These are phyloP conservation scores for Auanema sp. DNA, from an alignment of 2,888 invertebrate species.

Conservation along the genomic window DNA sequence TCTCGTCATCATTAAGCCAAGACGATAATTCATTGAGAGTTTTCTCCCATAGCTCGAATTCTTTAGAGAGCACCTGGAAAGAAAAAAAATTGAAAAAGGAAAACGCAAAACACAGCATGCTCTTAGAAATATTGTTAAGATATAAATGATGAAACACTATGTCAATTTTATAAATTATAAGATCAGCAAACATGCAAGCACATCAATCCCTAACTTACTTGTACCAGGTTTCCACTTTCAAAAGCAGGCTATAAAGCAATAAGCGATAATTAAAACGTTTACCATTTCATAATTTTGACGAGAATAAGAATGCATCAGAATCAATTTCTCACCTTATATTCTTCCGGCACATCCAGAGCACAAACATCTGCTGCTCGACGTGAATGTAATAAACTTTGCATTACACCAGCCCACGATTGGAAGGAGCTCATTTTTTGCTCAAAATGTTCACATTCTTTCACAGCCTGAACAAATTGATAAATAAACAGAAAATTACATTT, in stretches of 20 bases:
- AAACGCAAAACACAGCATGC: conserved; percentile 6
- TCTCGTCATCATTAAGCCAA: conserved; percentile 33
- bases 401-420: conserved; percentile 76
- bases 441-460: conserved; percentile 51
- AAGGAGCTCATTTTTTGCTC: conserved; percentile 65
- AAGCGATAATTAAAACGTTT: conserved; percentile 1
- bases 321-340: conserved; percentile 67
- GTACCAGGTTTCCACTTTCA: conserved; percentile 17
- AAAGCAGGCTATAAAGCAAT: conserved; percentile 18
- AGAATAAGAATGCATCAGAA: not conserved
- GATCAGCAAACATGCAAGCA: not conserved
- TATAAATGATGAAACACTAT: not conserved
- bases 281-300: conserved; percentile 1
- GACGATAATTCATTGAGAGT: conserved; percentile 51
- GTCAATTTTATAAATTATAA: not conserved
- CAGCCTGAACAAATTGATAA: conserved; percentile 23
- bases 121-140: not conserved
- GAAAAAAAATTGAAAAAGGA: no score
- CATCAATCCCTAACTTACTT: conserved; percentile 16
- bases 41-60: conserved; percentile 53
- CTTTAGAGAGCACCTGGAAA: conserved; percentile 48
- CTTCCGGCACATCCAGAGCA: conserved; percentile 79
- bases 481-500: not conserved
- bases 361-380: conserved; percentile 78
- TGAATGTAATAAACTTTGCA: conserved; percentile 75